phyloP scores from a whole-genome alignment of 2,113 vertebrate genomes.

The Myocastor coypus region DNA sequence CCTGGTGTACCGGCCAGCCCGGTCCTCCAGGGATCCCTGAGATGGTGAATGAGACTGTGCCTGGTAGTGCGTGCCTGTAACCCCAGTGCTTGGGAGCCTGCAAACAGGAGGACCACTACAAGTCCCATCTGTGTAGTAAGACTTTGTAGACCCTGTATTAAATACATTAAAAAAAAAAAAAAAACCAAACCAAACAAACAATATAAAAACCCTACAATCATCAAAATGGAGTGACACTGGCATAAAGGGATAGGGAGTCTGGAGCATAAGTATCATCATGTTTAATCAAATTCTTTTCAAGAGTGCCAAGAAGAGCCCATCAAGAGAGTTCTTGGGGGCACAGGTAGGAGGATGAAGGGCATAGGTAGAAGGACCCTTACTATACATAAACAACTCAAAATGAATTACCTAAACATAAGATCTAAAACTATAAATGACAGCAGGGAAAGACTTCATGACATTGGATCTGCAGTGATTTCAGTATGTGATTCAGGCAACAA shows the following conservation, averaged over 20 bases:
- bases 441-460: background rate
- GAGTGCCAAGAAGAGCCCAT: background rate
- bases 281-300: background rate
- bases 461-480: background rate
- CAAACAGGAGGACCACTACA: no score
- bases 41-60: no score
- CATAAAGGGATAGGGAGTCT: background rate
- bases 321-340: background rate
- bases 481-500: background rate
- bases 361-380: background rate
- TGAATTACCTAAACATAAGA: background rate
- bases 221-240: background rate
- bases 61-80: no score
- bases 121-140: no score
- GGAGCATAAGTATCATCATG: background rate
- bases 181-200: no score
- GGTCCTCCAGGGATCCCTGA: no score
- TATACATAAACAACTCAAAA: background rate
- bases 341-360: slow-evolving; percentile 3
- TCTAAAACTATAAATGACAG: background rate
- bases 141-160: no score
- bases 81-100: no score
- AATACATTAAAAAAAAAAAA: no score
- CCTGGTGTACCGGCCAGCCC: no score
- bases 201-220: background rate